These are phyloP conservation scores for Sebastes schlegelii DNA, from an alignment of 2,113 vertebrate genomes.

Conservation along the genomic window DNA sequence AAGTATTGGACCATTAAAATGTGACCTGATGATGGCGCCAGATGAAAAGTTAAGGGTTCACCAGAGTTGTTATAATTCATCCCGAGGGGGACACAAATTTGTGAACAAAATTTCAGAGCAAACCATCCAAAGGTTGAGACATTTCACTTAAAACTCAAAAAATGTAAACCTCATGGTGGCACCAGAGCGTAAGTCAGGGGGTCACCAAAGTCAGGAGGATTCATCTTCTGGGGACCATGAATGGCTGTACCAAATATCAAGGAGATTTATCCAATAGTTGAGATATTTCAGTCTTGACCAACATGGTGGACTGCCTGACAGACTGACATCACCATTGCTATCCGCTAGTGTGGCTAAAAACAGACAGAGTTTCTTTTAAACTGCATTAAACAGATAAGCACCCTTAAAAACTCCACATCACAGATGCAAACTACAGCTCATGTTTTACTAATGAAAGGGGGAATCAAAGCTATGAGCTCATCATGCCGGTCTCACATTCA, in stretches of 20 bases:
- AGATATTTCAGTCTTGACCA: neutral
- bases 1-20: neutral
- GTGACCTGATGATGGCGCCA: neutral
- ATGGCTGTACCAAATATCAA: too few species aligned
- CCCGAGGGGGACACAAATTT: neutral
- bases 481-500: neutral
- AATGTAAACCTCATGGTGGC: neutral
- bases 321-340: too few species aligned
- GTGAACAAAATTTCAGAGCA: neutral
- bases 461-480: slow-evolving; percentile 29
- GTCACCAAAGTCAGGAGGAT: neutral
- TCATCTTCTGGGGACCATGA: neutral
- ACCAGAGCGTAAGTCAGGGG: neutral
- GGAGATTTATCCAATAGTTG: neutral
- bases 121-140: neutral
- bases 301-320: too few species aligned
- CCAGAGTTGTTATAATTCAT: neutral
- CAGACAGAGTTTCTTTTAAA: neutral
- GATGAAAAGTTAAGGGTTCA: neutral
- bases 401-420: neutral
- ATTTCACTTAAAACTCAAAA: neutral
- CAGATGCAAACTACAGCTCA: neutral
- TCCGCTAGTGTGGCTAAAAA: too few species aligned
- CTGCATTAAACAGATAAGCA: neutral
- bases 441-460: neutral